Base-by-base conservation (phyloP, 2,113 vertebrate genomes). In the Silurus glanis region DNA sequence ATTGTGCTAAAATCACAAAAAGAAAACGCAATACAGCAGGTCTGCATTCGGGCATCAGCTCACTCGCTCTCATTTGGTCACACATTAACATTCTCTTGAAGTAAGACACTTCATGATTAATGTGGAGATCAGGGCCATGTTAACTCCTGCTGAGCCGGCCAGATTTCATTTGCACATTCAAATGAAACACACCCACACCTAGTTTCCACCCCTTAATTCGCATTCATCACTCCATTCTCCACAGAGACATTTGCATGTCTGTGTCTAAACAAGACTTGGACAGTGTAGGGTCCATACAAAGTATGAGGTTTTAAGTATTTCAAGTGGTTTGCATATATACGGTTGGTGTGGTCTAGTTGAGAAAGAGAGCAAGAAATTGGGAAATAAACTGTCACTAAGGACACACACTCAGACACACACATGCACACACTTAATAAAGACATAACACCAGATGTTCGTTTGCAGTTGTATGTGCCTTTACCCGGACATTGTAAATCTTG, bases 401-500 rank as follows among this genome's bases (percentile, higher is more conserved):
- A 64, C 56, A 28, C 10, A 53, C 56, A 53, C 72, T 6, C 6
- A 51, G 23, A 6, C 2, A 56, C 13, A 47, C 7, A 58, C 61
- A 47, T 56, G 8, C 55, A 56, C 55, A 56, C 55, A 56, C 55
- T 47, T 47, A 64, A 64, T 47, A 67, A 53, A 69, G 74, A 61
- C 51, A 25, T 19, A 80, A 47, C 14, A 25, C 62, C 23, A 72
- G 72, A 72, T 69, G 28, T 76, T 19, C 13, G 49, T 53, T 37
- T 56, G 55, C 53, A 72, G 23, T 51, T 49, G 51, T 25, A 37
- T 69, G 25, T 2, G 2, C 56, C 9, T 83, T 61, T 62, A 61
- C 67, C 55, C 1, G 16, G 45, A 55, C 51, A 62, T n/a, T 62
- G 83, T 85, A 89, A 92, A 91, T 88, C 67, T 87, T 75, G 19